These are phyloP conservation scores for Gallinago stenura DNA, from an alignment of 2,797 vertebrate species.

Conservation along the genomic window DNA sequence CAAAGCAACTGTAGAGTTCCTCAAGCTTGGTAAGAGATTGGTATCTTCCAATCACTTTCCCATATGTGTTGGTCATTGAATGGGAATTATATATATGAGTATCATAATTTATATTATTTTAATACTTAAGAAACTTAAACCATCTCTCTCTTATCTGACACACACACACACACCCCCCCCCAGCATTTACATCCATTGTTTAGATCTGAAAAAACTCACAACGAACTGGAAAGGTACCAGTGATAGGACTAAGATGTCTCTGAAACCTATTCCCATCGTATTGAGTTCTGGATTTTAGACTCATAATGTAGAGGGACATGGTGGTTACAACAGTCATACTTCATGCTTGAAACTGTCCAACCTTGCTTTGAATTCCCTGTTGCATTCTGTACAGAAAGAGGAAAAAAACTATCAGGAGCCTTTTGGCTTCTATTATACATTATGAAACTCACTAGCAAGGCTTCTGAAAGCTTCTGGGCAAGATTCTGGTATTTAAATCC, in stretches of 20 bases:
- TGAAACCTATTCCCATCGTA: neutral
- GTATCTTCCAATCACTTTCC: neutral
- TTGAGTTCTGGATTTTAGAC: neutral
- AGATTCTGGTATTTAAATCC: neutral
- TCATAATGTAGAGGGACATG: neutral
- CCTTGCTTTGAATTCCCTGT: neutral
- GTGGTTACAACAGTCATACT: neutral
- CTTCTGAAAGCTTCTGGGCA: neutral
- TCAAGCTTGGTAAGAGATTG: neutral
- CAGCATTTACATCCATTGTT: neutral
- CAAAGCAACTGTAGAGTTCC: neutral
- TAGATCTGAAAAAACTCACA: neutral
- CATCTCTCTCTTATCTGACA: neutral
- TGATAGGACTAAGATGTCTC: neutral
- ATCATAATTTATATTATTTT: neutral
- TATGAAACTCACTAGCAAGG: neutral
- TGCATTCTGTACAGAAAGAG: neutral
- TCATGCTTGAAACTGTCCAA: neutral
- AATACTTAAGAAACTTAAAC: neutral
- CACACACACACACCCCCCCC: too few species aligned
- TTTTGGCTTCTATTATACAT: neutral
- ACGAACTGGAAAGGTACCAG: neutral
- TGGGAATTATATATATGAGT: neutral
- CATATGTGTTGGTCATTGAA: neutral
- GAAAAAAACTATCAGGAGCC: neutral